These are phyloP conservation scores for Zophobas atratus DNA, from an alignment of 1,140 invertebrate genomes.

Conservation along the genomic window DNA sequence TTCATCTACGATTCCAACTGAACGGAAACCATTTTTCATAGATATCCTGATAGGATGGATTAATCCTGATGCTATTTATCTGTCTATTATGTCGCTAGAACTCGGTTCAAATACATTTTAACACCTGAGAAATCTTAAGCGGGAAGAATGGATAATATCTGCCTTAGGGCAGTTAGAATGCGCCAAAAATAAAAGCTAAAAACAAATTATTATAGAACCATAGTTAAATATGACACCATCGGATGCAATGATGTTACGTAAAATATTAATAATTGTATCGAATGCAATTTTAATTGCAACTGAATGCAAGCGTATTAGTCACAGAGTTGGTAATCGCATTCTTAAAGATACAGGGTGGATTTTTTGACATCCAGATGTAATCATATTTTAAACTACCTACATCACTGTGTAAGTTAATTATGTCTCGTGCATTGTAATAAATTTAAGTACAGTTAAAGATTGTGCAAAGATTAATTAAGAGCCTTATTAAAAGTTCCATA, in stretches of 20 bases:
- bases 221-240: background rate
- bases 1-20: constrained; percentile 4
- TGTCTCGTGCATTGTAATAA: constrained; percentile 20
- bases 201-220: background rate
- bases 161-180: background rate
- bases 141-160: constrained; percentile 29
- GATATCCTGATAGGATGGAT: constrained; percentile 33
- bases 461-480: constrained; percentile 18
- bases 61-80: constrained; percentile 38
- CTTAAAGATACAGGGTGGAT: no score
- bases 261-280: background rate
- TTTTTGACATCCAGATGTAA: no score
- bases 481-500: constrained; percentile 24
- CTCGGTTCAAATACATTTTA: constrained; percentile 3
- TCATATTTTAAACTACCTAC: no score
- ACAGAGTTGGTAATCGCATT: background rate
- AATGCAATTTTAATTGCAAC: background rate
- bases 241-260: background rate
- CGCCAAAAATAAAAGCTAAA: background rate
- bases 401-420: background rate
- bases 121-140: constrained; percentile 29
- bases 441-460: constrained; percentile 19
- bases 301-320: background rate
- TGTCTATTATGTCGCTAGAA: constrained; percentile 31
- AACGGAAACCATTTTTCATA: constrained; percentile 33